Evolutionary conservation across 2,888 invertebrate species (phyloP).

Genomic region (Diogma glabrata): DNA sequence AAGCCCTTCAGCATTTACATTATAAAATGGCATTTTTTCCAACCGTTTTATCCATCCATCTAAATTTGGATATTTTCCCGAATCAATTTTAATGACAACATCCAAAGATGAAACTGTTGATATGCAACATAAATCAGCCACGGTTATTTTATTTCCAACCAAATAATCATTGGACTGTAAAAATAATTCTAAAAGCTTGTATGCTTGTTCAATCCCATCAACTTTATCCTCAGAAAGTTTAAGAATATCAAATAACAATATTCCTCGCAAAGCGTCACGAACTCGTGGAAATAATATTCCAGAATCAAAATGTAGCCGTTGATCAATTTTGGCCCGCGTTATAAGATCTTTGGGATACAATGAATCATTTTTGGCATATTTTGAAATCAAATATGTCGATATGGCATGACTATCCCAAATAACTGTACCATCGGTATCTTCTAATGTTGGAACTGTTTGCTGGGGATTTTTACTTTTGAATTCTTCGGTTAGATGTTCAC

Average conservation of each 20-base stretch:
- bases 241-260: neutral
- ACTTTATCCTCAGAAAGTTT: slow-evolving; percentile 23
- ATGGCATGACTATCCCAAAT: slow-evolving; percentile 40
- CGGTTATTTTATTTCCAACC: slow-evolving; percentile 18
- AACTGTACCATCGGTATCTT: slow-evolving; percentile 28
- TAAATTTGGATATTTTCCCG: slow-evolving; percentile 25
- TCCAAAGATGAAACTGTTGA: neutral
- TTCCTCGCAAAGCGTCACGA: slow-evolving; percentile 25
- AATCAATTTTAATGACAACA: neutral
- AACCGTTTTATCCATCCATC: slow-evolving; percentile 27
- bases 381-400: slow-evolving; percentile 39
- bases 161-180: slow-evolving; percentile 26
- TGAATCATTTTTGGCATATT: slow-evolving; percentile 40
- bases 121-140: slow-evolving; percentile 3
- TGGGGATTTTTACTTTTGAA: slow-evolving; percentile 39
- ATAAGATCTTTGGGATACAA: slow-evolving; percentile 45
- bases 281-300: slow-evolving; percentile 35
- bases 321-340: slow-evolving; percentile 40
- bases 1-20: no score
- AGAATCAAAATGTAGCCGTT: slow-evolving; percentile 40
- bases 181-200: slow-evolving; percentile 26
- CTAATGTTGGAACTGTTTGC: slow-evolving; percentile 36
- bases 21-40: slow-evolving; percentile 26
- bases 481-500: neutral
- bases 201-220: slow-evolving; percentile 27